These are phyloP conservation scores for Lithobates pipiens DNA, from an alignment of 2,797 vertebrate species.

Conservation along the genomic window DNA sequence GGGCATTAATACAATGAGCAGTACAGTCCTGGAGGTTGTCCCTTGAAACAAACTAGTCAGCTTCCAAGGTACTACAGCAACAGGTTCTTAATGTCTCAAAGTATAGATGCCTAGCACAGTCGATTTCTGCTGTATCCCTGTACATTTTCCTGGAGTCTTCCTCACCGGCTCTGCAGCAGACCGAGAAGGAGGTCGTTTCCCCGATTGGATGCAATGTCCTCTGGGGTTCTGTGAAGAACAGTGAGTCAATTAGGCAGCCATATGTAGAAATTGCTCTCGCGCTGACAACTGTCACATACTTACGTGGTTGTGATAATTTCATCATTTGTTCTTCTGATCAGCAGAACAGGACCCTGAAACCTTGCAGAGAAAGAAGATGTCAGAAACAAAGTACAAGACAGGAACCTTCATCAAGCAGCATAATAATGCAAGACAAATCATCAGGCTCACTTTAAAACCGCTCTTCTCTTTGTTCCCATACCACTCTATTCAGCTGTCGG, in stretches of 20 bases:
- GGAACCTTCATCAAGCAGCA: not conserved
- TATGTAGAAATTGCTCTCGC: not conserved
- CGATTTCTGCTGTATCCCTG: too few species aligned
- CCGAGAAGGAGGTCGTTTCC: conserved; percentile 88
- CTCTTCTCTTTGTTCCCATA: too few species aligned
- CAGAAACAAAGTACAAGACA: not conserved
- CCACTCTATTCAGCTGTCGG: too few species aligned
- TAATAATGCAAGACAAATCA: too few species aligned
- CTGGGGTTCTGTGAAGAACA: conserved; percentile 78
- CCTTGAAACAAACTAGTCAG: not conserved
- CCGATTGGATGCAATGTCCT: conserved; percentile 90
- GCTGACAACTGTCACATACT: conserved; percentile 57
- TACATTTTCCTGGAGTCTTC: not conserved
- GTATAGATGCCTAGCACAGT: too few species aligned
- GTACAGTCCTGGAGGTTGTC: not conserved
- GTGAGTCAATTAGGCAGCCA: not conserved
- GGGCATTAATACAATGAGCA: not conserved
- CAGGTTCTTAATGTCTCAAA: too few species aligned
- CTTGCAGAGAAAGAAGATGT: conserved; percentile 68
- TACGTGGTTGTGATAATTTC: conserved; percentile 93
- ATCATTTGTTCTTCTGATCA: conserved; percentile 91
- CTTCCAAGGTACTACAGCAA: not conserved
- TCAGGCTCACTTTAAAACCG: too few species aligned
- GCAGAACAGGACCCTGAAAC: conserved; percentile 89
- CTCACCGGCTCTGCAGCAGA: conserved; percentile 88